Percentiles rank a stretch among this genome's conserved stretches.
Conservation (phyloP, 1,140 invertebrate species). For the Rhyacophila brunnea region DNA sequence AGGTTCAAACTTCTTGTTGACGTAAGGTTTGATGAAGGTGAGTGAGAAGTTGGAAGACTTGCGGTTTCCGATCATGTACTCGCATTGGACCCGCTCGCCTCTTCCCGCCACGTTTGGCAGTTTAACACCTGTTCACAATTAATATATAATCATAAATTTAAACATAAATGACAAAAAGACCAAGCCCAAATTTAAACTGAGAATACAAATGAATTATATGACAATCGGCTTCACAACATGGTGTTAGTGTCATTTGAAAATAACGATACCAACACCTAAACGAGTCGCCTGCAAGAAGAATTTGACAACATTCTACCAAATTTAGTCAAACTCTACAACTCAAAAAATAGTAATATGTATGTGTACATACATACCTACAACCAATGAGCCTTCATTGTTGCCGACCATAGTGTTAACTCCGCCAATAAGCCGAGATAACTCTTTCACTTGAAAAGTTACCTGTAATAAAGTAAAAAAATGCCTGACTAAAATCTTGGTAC, state of each 20-base stretch:
- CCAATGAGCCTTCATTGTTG: constrained; percentile 81
- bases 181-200: too few relatives aligned
- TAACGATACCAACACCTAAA: too few relatives aligned
- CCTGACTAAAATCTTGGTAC: too few relatives aligned
- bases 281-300: too few relatives aligned
- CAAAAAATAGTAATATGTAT: too few relatives aligned
- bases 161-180: too few relatives aligned
- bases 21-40: constrained; percentile 75
- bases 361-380: constrained; percentile 58
- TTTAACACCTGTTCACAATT: constrained; percentile 46
- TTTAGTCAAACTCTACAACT: too few relatives aligned
- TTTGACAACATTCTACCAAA: too few relatives aligned
- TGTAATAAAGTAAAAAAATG: constrained; percentile 46
- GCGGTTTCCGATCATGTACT: constrained; percentile 74
- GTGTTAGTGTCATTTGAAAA: too few relatives aligned
- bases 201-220: too few relatives aligned
- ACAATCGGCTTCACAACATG: too few relatives aligned
- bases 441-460: constrained; percentile 80
- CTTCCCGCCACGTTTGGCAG: constrained; percentile 80
- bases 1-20: constrained; percentile 53
- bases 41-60: constrained; percentile 71
- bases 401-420: constrained; percentile 80
- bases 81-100: constrained; percentile 73
- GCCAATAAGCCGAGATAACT: constrained; percentile 71
- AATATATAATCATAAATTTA: too few relatives aligned